Base-by-base conservation (phyloP, 1,140 invertebrate species). In the Drosophila bocki region DNA sequence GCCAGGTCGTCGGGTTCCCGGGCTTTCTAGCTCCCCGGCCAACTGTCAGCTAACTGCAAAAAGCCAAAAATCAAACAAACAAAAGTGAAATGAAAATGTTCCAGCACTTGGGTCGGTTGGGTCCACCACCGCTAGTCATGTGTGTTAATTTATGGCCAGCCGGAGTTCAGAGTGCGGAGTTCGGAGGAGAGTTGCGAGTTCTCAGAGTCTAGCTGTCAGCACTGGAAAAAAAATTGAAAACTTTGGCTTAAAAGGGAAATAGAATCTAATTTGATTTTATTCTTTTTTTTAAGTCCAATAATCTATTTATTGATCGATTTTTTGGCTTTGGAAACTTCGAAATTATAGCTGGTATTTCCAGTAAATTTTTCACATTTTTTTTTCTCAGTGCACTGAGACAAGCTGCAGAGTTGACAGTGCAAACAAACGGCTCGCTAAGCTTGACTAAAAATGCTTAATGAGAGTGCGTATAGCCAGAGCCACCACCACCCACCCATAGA, bases 1-100 rank as follows among this genome's bases (percentile, higher is more conserved):
- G 58, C 53, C 62, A 60, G 68, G 39, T 60, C 47, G 44, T 9
- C 11, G 17, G 22, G 39, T 35, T 4, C 48, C 22, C 3, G 13
- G 13, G n/a, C n/a, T n/a, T n/a, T n/a, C n/a, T n/a, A n/a, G n/a
- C n/a, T 47, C n/a, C 26, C 32, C 50, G 17, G 32, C 54, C 72
- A 81, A 75, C 78, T 83, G 83, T 80, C 83, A 80, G 80, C 77
- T 37, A 74, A 71, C 70, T 84, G 80, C 69, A 68, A 87, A 74
- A 84, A 87, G 84, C 84, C 87, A 75, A 88, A 87, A 87, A 87
- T 87, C 84, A 87, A 87, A 87, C 83, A 87, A 87, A 88, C 80
- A 80, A 63, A 59, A 65, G 71, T 65, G 62, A 79, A 87, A 79
- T 86, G 86, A 87, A 87, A 85, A 83, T 82, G 74, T 58, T 74